phyloP scores from a whole-genome alignment of 2,797 vertebrate species.

The Hoplostethus mediterraneus region DNA sequence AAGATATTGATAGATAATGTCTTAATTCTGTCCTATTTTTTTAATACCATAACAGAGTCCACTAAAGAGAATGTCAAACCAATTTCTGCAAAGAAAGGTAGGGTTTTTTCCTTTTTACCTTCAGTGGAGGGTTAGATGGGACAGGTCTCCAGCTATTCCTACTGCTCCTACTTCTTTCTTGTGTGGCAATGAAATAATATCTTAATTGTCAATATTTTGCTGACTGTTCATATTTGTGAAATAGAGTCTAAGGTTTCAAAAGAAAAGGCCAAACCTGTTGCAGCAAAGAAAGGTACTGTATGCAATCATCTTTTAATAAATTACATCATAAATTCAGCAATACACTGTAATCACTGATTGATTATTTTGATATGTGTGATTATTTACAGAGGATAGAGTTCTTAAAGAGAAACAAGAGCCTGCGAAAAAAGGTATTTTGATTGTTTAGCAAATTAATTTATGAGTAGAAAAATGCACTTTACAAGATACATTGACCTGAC shows the following conservation, averaged over 20 bases:
- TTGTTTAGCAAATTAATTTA: not conserved
- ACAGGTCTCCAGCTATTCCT: not conserved
- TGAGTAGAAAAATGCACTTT: not conserved
- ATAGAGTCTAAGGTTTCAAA: conserved; percentile 40
- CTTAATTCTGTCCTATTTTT: no score
- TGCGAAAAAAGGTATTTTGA: conserved; percentile 62
- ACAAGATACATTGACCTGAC: fast-evolving
- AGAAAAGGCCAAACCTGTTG: conserved; percentile 42
- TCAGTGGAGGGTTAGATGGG: no score
- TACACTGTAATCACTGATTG: not conserved
- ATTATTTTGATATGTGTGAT: conserved; percentile 8
- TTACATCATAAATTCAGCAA: not conserved
- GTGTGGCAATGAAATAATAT: not conserved
- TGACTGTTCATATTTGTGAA: conserved; percentile 20
- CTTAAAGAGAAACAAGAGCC: conserved; percentile 71
- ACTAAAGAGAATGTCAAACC: not conserved
- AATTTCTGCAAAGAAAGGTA: not conserved
- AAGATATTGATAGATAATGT: no score
- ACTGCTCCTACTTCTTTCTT: not conserved
- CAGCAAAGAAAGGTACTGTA: conserved; percentile 46
- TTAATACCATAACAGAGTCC: no score
- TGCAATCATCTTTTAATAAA: not conserved
- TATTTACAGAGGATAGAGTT: conserved; percentile 66
- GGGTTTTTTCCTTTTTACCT: no score
- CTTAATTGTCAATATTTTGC: not conserved